These are phyloP conservation scores for Remorina albescens DNA, from an alignment of 2,797 vertebrate species.

Conservation along the genomic window DNA sequence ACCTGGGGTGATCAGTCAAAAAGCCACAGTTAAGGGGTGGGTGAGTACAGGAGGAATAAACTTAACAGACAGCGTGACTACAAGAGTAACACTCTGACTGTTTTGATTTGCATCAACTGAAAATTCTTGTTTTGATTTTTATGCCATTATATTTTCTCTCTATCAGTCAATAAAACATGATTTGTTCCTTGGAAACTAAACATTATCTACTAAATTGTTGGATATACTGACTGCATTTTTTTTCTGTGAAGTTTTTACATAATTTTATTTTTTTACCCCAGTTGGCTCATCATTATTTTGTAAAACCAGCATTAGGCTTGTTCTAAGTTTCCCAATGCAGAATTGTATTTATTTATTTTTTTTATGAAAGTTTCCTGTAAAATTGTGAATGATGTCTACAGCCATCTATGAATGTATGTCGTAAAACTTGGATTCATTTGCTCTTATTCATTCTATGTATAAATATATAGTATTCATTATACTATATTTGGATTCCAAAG, in stretches of 20 bases:
- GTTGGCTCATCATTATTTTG: background rate
- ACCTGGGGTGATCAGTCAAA: slow-evolving; percentile 35
- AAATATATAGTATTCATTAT: background rate
- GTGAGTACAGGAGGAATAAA: slow-evolving; percentile 19
- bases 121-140: background rate
- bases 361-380: no score
- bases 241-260: no score
- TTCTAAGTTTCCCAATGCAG: background rate
- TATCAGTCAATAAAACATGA: background rate
- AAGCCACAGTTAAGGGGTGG: slow-evolving; percentile 16
- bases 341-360: no score
- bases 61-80: slow-evolving; percentile 23
- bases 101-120: background rate
- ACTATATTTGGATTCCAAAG: background rate
- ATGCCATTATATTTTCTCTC: background rate
- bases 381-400: background rate
- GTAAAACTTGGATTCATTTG: background rate
- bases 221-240: background rate
- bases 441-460: background rate
- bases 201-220: background rate
- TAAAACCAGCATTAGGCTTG: background rate
- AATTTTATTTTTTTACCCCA: background rate
- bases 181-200: background rate
- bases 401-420: background rate
- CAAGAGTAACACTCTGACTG: background rate